Percentiles rank a stretch among this genome's conserved stretches.
phyloP scores from a whole-genome alignment of 37 sponge, comb jelly and placozoan genomes.

The Cladorhizidae sp. region DNA sequence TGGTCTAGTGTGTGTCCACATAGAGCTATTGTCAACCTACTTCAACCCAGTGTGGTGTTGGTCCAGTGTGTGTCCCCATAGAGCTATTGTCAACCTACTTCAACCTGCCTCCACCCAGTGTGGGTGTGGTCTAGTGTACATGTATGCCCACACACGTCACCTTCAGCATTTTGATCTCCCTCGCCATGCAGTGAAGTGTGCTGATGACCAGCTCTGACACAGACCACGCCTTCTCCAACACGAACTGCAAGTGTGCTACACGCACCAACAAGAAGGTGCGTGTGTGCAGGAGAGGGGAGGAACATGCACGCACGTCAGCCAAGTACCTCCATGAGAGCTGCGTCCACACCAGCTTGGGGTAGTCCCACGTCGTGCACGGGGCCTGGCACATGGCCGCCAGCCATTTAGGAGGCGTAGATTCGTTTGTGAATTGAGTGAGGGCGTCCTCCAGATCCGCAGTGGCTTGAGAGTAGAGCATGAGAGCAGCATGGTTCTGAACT shows the following conservation, averaged over 20 bases:
- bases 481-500: slow-evolving; percentile 40
- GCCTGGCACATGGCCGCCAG: slow-evolving; percentile 5
- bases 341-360: slow-evolving; percentile 54
- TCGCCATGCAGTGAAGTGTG: slow-evolving; percentile 70
- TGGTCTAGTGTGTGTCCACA: too few species aligned
- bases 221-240: slow-evolving; percentile 41
- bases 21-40: too few species aligned
- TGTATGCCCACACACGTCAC: slow-evolving; percentile 20
- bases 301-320: slow-evolving; percentile 6
- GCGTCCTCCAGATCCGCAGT: slow-evolving; percentile 32
- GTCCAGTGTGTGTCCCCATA: too few species aligned
- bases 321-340: slow-evolving; percentile 47
- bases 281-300: slow-evolving; percentile 52
- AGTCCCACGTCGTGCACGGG: slow-evolving; percentile 54
- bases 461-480: slow-evolving; percentile 39
- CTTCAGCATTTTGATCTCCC: slow-evolving; percentile 60
- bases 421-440: slow-evolving; percentile 8
- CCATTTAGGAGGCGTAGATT: slow-evolving; percentile 12
- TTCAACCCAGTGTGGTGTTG: too few species aligned
- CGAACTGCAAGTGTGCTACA: slow-evolving; percentile 35
- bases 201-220: slow-evolving; percentile 46
- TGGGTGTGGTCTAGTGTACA: too few species aligned
- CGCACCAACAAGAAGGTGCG: slow-evolving; percentile 63
- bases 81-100: too few species aligned
- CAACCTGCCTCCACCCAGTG: too few species aligned